Percentiles rank a stretch among this genome's conserved stretches.
phyloP scores from a whole-genome alignment of 2,113 vertebrate genomes.

The Esox niger region DNA sequence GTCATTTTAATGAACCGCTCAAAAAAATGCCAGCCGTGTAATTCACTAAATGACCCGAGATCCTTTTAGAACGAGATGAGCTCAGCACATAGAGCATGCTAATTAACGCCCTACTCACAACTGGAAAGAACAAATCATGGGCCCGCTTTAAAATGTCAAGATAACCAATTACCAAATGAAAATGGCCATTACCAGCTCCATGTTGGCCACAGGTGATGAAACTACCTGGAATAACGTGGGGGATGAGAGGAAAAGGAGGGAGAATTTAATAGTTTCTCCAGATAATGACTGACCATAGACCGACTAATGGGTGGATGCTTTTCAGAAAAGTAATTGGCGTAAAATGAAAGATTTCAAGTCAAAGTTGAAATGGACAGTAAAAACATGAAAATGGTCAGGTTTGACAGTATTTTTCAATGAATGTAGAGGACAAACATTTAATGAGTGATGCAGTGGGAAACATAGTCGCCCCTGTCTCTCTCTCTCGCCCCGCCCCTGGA shows the following conservation, averaged over 20 bases:
- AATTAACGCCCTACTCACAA: conserved; percentile 66
- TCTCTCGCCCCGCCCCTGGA: too few relatives aligned
- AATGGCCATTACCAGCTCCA: conserved; percentile 63
- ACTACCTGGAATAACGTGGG: conserved; percentile 62
- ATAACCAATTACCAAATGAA: conserved; percentile 77
- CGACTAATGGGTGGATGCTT: conserved; percentile 36
- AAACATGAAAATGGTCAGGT: too few relatives aligned
- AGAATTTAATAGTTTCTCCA: conserved; percentile 28
- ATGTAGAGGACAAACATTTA: too few relatives aligned
- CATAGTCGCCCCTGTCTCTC: too few relatives aligned
- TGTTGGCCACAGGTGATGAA: conserved; percentile 66
- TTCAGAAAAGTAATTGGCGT: not conserved
- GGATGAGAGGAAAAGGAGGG: conserved; percentile 30
- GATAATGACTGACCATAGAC: conserved; percentile 33
- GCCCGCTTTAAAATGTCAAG: conserved; percentile 75
- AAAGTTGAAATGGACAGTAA: not conserved
- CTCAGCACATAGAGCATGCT: conserved; percentile 59
- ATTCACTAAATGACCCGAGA: conserved; percentile 56
- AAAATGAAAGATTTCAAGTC: not conserved
- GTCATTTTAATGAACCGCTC: conserved; percentile 56
- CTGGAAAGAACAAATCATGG: conserved; percentile 69
- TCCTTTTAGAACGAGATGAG: conserved; percentile 54
- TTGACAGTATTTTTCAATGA: too few relatives aligned
- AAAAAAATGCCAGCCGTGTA: conserved; percentile 62
- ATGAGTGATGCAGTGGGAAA: too few relatives aligned